Evolutionary conservation across 2,797 vertebrate genomes (phyloP).

Genomic region (Macrochelys suwanniensis): DNA sequence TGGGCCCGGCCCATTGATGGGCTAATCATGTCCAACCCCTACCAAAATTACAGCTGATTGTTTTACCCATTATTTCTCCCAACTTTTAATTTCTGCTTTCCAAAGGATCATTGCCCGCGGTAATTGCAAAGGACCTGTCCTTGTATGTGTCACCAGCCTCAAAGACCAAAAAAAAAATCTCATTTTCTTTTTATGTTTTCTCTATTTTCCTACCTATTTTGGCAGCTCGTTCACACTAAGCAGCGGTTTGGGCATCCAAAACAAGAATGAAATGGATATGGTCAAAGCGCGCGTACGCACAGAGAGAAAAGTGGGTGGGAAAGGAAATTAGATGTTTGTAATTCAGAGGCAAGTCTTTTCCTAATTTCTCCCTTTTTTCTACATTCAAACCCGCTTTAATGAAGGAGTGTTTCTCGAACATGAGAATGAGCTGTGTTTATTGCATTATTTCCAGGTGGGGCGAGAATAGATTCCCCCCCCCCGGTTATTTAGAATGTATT

Average conservation of each 20-base stretch:
- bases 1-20: constrained; percentile 84
- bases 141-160: constrained; percentile 87
- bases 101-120: constrained; percentile 95
- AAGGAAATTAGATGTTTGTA: neutral
- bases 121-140: constrained; percentile 95
- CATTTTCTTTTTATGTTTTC: constrained; percentile 75
- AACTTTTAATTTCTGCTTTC: constrained; percentile 97
- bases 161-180: constrained; percentile 76
- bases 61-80: constrained; percentile 94
- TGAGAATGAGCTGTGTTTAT: neutral
- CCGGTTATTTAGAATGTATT: constrained; percentile 15
- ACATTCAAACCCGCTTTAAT: neutral
- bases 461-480: neutral
- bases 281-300: neutral
- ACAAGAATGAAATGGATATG: constrained; percentile 67
- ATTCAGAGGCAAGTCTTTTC: constrained; percentile 13
- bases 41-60: constrained; percentile 90
- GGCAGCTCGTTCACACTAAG: constrained; percentile 63
- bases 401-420: neutral
- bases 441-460: neutral
- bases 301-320: neutral
- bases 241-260: constrained; percentile 48
- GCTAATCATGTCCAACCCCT: constrained; percentile 88
- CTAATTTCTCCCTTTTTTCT: neutral
- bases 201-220: constrained; percentile 52